Evolutionary conservation across 2,888 invertebrate species (phyloP).

Genomic region (Epinotia demarniana): DNA sequence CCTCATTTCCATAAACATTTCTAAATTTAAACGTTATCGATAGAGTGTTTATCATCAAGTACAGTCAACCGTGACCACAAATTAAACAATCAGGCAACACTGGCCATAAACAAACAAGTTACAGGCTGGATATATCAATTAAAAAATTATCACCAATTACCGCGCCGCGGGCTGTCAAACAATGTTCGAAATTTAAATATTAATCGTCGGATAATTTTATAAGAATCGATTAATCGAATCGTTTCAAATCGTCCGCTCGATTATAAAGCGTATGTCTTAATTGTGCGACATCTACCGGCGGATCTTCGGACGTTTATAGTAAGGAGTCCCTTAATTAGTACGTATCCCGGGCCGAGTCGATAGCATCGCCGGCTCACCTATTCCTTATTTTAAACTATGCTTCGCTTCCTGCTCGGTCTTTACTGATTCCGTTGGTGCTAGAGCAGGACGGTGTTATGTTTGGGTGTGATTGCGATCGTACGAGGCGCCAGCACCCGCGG

Average conservation of each 20-base stretch:
- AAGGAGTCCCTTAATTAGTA: slow-evolving; percentile 77
- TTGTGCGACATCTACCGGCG: slow-evolving; percentile 64
- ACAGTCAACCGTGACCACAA: slow-evolving; percentile 43
- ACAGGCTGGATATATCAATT: slow-evolving; percentile 64
- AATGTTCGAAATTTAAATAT: slow-evolving; percentile 74
- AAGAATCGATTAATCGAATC: slow-evolving; percentile 66
- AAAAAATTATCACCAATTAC: slow-evolving; percentile 76
- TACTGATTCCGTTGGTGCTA: slow-evolving; percentile 42
- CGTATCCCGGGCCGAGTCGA: slow-evolving; percentile 72
- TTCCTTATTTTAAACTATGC: slow-evolving; percentile 64
- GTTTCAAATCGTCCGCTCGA: slow-evolving; percentile 62
- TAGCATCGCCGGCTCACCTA: slow-evolving; percentile 76
- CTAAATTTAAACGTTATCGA: slow-evolving; percentile 33
- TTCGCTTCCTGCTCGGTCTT: slow-evolving; percentile 54
- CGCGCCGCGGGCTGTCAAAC: slow-evolving; percentile 69
- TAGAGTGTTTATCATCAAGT: slow-evolving; percentile 41
- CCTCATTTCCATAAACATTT: slow-evolving; percentile 36
- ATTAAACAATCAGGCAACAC: slow-evolving; percentile 42
- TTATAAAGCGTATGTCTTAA: slow-evolving; percentile 72
- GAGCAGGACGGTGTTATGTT: slow-evolving; percentile 64
- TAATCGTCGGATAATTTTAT: slow-evolving; percentile 66
- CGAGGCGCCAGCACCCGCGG: slow-evolving; percentile 80
- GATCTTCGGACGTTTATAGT: slow-evolving; percentile 59
- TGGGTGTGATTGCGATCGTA: slow-evolving; percentile 69
- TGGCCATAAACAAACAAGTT: slow-evolving; percentile 40